phyloP scores from a whole-genome alignment of 2,113 vertebrate genomes.

The Mungos mungo region DNA sequence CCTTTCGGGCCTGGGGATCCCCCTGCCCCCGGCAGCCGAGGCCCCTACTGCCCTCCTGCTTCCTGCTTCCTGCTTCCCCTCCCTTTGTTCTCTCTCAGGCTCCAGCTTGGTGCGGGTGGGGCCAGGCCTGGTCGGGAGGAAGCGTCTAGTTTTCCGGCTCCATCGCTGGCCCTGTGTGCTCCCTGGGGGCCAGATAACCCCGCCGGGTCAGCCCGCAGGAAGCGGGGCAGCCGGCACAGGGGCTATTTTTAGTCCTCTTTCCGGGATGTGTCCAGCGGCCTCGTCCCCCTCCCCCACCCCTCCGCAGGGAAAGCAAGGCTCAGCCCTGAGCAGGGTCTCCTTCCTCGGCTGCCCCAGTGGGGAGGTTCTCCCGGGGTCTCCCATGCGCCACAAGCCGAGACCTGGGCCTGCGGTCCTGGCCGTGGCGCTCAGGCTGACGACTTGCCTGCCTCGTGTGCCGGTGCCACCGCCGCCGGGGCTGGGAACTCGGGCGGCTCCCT shows the following conservation, averaged over 20 bases:
- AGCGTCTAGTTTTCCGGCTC: slow-evolving; percentile 33
- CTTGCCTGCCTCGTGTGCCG: slow-evolving; percentile 45
- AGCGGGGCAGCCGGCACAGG: fast-evolving
- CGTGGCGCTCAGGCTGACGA: fast-evolving
- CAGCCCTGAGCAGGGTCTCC: not conserved
- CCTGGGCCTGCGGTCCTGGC: not conserved
- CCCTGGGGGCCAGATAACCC: not conserved
- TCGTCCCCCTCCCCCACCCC: not conserved
- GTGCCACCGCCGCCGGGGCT: not conserved
- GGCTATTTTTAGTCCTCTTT: slow-evolving; percentile 57
- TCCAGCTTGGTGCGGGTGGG: not conserved
- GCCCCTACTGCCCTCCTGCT: not conserved
- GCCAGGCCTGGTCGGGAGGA: not conserved
- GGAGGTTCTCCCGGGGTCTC: fast-evolving
- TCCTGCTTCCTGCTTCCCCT: slow-evolving; percentile 43
- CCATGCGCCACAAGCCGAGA: not conserved
- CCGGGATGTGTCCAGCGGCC: not conserved
- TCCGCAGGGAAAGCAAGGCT: not conserved
- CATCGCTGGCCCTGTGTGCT: not conserved
- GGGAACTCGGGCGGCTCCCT: slow-evolving; percentile 70
- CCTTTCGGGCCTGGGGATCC: not conserved
- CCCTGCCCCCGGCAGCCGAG: not conserved
- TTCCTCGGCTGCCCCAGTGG: not conserved
- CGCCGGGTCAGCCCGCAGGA: not conserved
- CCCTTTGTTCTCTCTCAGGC: slow-evolving; percentile 6